Base-by-base conservation (phyloP, 2,113 vertebrate genomes). In the Shinisaurus crocodilurus region DNA sequence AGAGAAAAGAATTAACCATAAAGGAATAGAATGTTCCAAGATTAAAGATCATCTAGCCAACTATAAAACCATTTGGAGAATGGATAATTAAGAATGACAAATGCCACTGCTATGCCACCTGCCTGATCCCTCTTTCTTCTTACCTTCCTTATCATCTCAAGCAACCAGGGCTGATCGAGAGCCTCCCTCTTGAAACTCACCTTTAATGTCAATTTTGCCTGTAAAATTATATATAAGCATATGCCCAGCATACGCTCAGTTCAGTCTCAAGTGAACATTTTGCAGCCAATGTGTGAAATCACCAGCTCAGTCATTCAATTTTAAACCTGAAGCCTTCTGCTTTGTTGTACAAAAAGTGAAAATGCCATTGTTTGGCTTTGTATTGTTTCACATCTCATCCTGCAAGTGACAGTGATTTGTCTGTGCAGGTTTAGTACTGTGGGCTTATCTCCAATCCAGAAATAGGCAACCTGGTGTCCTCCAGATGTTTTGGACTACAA, bases 1-100 rank as follows among this genome's bases (percentile, higher is more conserved):
- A 79, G 60, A 85, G 67, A 25, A 85, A 85, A 88, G 29, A 85
- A 85, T 69, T n/a, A 80, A 65, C 18, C 57, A 69, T 45, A 50
- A 67, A 60, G 2, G 9, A 29, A 43, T 60, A 27, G 34, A 2
- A 6, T 40, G 81, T 70, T 65, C n/a, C 20, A 45, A 70, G 6
- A 12, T 29, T 27, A 57, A 25, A 76, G 34, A 32, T 50, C 57
- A 65, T 57, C 13, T 67, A 85, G 57, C 12, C 45, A 84, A 67
- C 13, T 29, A 84, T 7, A 60, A 20, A 60, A 45, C 20, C 13
- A 76, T 83, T 27, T 67, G 74, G 15, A 69, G 50, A 72, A 72
- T 60, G 67, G 69, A 50, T 23, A 70, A 75, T 34, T 34, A 82
- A 18, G 16, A 60, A 63, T 37, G 6, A 57, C 5, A 27, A 16